Percentiles rank a stretch among this genome's conserved stretches.
Evolutionary conservation across 2,797 vertebrate species (phyloP).

Genomic region (Gallinago stenura): DNA sequence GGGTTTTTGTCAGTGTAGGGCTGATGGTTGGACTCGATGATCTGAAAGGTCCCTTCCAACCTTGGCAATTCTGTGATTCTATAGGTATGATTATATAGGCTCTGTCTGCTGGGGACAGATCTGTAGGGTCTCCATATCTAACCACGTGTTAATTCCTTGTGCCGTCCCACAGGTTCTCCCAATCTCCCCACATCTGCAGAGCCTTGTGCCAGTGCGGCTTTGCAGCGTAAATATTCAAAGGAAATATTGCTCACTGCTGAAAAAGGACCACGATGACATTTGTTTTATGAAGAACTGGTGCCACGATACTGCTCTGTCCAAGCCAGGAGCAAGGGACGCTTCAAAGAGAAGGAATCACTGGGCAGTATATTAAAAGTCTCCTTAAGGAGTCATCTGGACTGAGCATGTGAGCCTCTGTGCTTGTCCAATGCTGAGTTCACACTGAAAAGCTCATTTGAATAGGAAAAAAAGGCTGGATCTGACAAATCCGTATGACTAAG

Average conservation of each 20-base stretch:
- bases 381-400: background rate
- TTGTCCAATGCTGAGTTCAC: background rate
- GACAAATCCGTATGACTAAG: conserved; percentile 55
- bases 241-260: background rate
- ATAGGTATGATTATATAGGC: too few relatives aligned
- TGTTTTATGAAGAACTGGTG: background rate
- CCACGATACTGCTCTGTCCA: background rate
- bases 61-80: too few relatives aligned
- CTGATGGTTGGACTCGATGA: too few relatives aligned
- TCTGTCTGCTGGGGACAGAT: background rate
- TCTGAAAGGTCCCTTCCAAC: too few relatives aligned
- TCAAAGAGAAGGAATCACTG: background rate
- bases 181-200: background rate
- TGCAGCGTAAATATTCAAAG: background rate
- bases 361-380: background rate
- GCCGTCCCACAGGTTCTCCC: background rate
- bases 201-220: rapidly evolving
- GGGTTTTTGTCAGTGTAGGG: too few relatives aligned
- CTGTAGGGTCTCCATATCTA: background rate
- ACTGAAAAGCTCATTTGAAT: conserved; percentile 33
- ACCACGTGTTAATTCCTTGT: background rate
- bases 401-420: background rate
- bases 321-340: background rate
- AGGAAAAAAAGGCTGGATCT: conserved; percentile 19
- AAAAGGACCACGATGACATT: background rate